Percentiles rank a stretch among this genome's conserved stretches.
phyloP scores from a whole-genome alignment of 2,113 vertebrate genomes.

The Python bivittatus region DNA sequence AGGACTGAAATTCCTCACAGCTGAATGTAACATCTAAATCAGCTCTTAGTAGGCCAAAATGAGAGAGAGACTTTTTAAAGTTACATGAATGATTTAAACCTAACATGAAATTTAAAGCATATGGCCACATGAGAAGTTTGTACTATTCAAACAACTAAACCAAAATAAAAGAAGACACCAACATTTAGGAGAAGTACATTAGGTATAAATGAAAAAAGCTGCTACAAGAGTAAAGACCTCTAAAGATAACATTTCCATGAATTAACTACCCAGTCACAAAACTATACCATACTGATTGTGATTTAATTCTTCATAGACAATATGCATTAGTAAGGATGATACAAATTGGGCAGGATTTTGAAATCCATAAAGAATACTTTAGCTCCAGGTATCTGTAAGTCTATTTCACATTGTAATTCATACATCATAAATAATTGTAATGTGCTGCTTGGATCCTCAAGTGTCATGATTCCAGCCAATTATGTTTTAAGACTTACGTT shows the following conservation, averaged over 20 bases:
- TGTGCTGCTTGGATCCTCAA: rapidly evolving
- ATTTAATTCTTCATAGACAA: neutral
- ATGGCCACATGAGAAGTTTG: neutral
- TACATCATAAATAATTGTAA: neutral
- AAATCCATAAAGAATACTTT: neutral
- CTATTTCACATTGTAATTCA: neutral
- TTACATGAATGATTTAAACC: neutral
- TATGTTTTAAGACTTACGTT: constrained; percentile 81
- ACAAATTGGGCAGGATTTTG: neutral
- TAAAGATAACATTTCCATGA: neutral
- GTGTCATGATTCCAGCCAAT: neutral
- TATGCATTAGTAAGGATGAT: neutral
- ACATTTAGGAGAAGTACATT: neutral
- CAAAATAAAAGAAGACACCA: constrained; percentile 13
- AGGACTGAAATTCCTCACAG: no score
- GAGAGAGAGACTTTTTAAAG: neutral
- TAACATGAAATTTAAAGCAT: neutral
- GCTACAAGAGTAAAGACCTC: neutral
- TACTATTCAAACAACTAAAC: neutral
- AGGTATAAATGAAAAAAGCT: neutral
- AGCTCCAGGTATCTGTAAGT: neutral
- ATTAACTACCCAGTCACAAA: neutral
- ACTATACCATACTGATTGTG: neutral
- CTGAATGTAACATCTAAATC: neutral
- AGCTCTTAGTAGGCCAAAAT: neutral